phyloP scores from a whole-genome alignment of 2,888 invertebrate genomes.

The Bursaphelenchus okinawaensis region DNA sequence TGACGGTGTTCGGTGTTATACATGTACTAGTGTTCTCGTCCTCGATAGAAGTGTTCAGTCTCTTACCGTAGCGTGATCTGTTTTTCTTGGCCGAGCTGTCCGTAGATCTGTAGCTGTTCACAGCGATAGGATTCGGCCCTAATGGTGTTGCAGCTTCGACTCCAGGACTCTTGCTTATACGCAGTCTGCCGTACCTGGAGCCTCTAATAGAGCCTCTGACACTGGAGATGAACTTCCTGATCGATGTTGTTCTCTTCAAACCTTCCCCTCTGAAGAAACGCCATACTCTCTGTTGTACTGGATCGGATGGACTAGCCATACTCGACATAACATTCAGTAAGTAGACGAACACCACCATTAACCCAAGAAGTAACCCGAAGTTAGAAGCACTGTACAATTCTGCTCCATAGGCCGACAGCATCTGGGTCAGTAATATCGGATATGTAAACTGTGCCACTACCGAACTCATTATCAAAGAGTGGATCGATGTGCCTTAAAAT shows the following conservation, averaged over 20 bases:
- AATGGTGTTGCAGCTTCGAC: not conserved
- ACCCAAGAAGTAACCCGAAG: not conserved
- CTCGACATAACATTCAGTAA: slow-evolving; percentile 8
- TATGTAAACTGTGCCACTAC: not conserved
- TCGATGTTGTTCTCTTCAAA: not conserved
- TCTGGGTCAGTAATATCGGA: slow-evolving; percentile 1
- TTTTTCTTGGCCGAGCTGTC: not conserved
- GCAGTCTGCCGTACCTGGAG: not conserved
- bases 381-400: slow-evolving; percentile 7
- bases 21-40: not conserved
- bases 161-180: not conserved
- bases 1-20: not conserved
- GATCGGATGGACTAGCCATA: slow-evolving; percentile 1
- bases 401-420: not conserved
- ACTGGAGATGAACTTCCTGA: slow-evolving; percentile 2
- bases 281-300: slow-evolving; percentile 8
- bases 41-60: not conserved
- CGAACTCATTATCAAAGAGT: slow-evolving; percentile 6
- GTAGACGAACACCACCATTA: not conserved
- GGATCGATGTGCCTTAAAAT: slow-evolving; percentile 6
- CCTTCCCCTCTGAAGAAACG: slow-evolving; percentile 13
- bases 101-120: not conserved
- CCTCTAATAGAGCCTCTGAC: slow-evolving; percentile 1
- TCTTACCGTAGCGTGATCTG: not conserved
- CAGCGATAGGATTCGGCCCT: slow-evolving; percentile 1